phyloP scores from a whole-genome alignment of 2,113 vertebrate genomes.

The Chlamydotis undulata region DNA sequence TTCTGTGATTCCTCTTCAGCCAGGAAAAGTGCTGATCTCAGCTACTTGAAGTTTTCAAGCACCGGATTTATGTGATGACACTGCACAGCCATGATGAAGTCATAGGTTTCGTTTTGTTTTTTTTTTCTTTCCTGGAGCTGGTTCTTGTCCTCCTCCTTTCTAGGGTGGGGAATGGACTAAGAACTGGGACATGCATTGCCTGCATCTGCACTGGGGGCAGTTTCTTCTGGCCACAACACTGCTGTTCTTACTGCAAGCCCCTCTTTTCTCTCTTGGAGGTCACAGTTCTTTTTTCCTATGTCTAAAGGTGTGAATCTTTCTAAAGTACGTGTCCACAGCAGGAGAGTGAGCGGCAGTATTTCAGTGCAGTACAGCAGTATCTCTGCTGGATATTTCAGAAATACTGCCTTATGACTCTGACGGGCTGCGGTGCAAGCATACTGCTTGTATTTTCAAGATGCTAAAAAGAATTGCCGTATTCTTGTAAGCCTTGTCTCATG shows the following conservation, averaged over 20 bases:
- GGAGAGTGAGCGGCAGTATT: accelerated
- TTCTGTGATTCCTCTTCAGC: neutral
- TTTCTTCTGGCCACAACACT: neutral
- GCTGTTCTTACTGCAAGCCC: neutral
- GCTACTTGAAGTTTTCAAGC: neutral
- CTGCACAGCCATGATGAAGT: neutral
- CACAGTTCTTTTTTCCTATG: neutral
- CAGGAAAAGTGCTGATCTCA: neutral
- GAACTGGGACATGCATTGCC: neutral
- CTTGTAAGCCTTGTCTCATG: neutral
- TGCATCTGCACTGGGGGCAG: neutral
- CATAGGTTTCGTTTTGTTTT: neutral
- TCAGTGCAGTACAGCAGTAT: neutral
- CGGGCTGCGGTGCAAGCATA: neutral
- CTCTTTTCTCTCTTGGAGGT: neutral
- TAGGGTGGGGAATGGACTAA: neutral
- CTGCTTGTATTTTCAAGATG: neutral
- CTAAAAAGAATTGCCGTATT: neutral
- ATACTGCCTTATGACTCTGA: accelerated
- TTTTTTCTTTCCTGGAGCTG: neutral
- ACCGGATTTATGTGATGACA: neutral
- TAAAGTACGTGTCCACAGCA: neutral
- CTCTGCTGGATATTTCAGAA: neutral
- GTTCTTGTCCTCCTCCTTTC: neutral
- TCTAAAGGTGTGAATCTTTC: neutral